A percentile compares a stretch with the other conserved stretches of the same genome.
phyloP scores from a whole-genome alignment of 2,888 invertebrate genomes.

The Andrena minutula region DNA sequence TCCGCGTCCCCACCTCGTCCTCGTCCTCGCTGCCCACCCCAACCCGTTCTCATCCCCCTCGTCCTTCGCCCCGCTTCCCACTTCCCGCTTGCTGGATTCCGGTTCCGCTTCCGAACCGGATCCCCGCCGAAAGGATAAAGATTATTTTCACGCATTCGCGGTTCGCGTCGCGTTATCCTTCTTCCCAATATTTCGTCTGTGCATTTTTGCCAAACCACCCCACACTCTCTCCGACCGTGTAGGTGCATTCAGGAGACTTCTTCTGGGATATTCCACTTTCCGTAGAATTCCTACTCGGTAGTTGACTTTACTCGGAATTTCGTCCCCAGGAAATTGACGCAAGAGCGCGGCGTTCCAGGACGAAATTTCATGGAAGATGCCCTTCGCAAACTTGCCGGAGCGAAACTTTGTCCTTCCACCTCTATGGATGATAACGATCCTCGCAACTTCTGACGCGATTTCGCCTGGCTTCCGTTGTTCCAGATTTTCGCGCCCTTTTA shows the following conservation, averaged over 20 bases:
- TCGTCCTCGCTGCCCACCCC: conserved; percentile 23
- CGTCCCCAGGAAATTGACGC: conserved; percentile 47
- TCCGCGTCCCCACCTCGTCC: conserved; percentile 33
- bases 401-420: conserved; percentile 46
- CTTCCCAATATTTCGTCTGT: conserved; percentile 14
- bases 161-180: conserved; percentile 18
- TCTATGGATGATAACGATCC: conserved; percentile 37
- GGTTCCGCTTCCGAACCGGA: conserved; percentile 72
- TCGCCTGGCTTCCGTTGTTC: conserved; percentile 13
- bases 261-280: not conserved
- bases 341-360: conserved; percentile 20
- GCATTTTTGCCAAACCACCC: not conserved
- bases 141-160: conserved; percentile 70
- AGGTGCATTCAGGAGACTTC: not conserved
- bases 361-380: conserved; percentile 59
- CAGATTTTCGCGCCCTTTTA: not conserved
- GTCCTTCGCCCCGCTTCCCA: conserved; percentile 15
- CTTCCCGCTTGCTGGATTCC: conserved; percentile 60
- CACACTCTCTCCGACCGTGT: not conserved
- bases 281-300: not conserved
- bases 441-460: conserved; percentile 35
- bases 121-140: conserved; percentile 69
- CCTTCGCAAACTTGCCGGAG: conserved; percentile 47
- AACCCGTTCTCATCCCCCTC: conserved; percentile 59
- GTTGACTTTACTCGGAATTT: conserved; percentile 30